These are phyloP conservation scores for Ammodytes dubius DNA, from an alignment of 2,113 vertebrate species.

Conservation along the genomic window DNA sequence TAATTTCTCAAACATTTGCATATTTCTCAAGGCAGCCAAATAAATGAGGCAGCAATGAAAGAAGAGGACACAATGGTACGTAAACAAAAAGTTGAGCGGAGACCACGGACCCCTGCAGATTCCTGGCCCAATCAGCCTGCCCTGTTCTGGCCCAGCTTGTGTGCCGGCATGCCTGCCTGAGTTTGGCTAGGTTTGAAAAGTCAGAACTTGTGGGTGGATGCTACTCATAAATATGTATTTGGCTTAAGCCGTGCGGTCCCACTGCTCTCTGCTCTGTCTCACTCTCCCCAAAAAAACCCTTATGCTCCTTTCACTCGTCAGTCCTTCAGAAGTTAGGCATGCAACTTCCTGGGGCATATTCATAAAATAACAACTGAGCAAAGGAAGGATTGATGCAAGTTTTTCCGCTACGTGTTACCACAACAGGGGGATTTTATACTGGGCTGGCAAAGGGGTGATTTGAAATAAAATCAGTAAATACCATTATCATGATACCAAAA, in stretches of 20 bases:
- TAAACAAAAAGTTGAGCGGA: slow-evolving; percentile 69
- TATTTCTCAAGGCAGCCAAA: slow-evolving; percentile 16
- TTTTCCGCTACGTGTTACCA: slow-evolving; percentile 1
- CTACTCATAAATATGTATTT: slow-evolving; percentile 84
- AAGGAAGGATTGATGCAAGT: slow-evolving; percentile 6
- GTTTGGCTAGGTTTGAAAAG: slow-evolving; percentile 78
- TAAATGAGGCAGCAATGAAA: slow-evolving; percentile 26
- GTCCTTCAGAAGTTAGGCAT: slow-evolving; percentile 67
- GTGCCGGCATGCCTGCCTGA: slow-evolving; percentile 69
- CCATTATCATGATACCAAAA: not conserved
- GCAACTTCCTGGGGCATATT: slow-evolving; percentile 55
- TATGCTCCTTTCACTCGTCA: slow-evolving; percentile 74
- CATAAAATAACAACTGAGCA: slow-evolving; percentile 35
- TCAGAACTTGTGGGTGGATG: slow-evolving; percentile 74
- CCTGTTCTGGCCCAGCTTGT: slow-evolving; percentile 75
- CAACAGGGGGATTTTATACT: slow-evolving; percentile 10
- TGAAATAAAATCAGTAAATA: slow-evolving; percentile 43
- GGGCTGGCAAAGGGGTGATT: slow-evolving; percentile 4
- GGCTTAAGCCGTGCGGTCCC: slow-evolving; percentile 77
- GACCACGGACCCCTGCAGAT: slow-evolving; percentile 64
- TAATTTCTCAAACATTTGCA: slow-evolving; percentile 21
- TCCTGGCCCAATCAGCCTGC: slow-evolving; percentile 71
- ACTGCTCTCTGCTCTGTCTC: slow-evolving; percentile 68
- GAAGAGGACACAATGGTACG: slow-evolving; percentile 52
- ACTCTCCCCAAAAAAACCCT: slow-evolving; percentile 61